Base-by-base conservation (phyloP, 1,140 invertebrate species). In the Drosophila obscura region DNA sequence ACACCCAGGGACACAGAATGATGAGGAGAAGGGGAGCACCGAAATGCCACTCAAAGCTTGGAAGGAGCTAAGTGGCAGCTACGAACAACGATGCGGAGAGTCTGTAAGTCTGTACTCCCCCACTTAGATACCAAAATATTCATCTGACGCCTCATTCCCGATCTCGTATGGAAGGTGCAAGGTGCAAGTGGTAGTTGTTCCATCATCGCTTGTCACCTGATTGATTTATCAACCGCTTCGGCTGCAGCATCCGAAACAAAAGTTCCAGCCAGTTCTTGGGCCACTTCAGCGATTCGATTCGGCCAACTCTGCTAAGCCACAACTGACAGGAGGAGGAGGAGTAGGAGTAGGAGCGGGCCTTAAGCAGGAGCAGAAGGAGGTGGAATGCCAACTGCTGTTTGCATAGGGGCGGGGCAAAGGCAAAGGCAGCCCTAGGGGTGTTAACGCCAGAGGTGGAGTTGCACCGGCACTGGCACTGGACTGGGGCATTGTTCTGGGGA, bases 141-240 rank as follows among this genome's bases (percentile, higher is more conserved):
- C 28, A 31, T 7, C 28, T 2, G 6, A 31, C 28, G 28, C 28
- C 8, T 8, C 28, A 7, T 31, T 8, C 2, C 2, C 8, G 28
- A 31, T 8, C 28, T 31, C 28, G 28, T 28, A 8, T 0, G 28
- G 28, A 31, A 31, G 31, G 31, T 31, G 31, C 8, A 2, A 9
- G 31, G 8, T 24, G 22, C 22, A 3, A 9, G 31, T 31, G 31
- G 31, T 9, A 31, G 31, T 31, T 31, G 31, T 39, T 61, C 4
- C 11, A 22, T 24, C 56, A 31, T 19, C 26, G 28, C 48, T 51
- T 66, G 65, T 66, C 65, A 68, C 5, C 24, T 55, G 65, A 68
- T 68, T 66, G 65, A 68, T 68, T 68, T 67, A 68, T 68, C 65
- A 68, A 66, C 65, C 50, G 15, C 1, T 39, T 39, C 31, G 31